Percentiles rank a stretch among this genome's conserved stretches.
phyloP scores from a whole-genome alignment of 37 sponge, comb jelly and placozoan species.

The Aphrocallistes beatrix region DNA sequence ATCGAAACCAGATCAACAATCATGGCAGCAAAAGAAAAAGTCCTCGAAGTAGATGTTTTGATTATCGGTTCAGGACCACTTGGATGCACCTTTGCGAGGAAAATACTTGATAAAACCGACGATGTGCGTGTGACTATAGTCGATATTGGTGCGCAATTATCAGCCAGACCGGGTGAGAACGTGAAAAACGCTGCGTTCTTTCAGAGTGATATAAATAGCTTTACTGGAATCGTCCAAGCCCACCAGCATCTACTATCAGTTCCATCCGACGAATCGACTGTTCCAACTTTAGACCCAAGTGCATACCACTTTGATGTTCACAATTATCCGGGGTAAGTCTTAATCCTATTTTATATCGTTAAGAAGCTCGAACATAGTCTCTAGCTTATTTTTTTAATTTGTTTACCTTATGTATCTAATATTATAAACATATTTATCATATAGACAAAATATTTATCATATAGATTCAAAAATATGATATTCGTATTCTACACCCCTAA shows the following conservation, averaged over 20 bases:
- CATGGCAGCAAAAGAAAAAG: too few species aligned
- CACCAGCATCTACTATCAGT: slow-evolving; percentile 25
- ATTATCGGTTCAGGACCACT: slow-evolving; percentile 36
- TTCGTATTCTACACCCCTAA: too few species aligned
- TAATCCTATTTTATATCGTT: too few species aligned
- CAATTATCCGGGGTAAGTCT: slow-evolving; percentile 23
- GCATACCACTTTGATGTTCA: background rate
- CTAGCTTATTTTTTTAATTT: too few species aligned
- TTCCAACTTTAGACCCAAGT: slow-evolving; percentile 29
- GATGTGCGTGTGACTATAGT: slow-evolving; percentile 25
- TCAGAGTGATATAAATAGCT: slow-evolving; percentile 23
- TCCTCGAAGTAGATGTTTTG: slow-evolving; percentile 32
- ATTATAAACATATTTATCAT: too few species aligned
- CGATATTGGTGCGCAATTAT: slow-evolving; percentile 38
- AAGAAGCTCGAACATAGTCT: too few species aligned
- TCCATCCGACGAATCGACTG: slow-evolving; percentile 24
- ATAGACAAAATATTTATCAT: too few species aligned
- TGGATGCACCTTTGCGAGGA: slow-evolving; percentile 35
- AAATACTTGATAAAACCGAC: slow-evolving; percentile 25
- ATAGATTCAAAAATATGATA: too few species aligned
- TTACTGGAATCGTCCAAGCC: slow-evolving; percentile 28
- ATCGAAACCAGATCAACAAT: too few species aligned
- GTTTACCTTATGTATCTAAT: too few species aligned
- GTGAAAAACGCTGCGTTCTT: slow-evolving; percentile 38
- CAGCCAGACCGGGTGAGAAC: slow-evolving; percentile 31